Conservation (phyloP, 1,140 invertebrate genomes). For the Lineus longissimus region DNA sequence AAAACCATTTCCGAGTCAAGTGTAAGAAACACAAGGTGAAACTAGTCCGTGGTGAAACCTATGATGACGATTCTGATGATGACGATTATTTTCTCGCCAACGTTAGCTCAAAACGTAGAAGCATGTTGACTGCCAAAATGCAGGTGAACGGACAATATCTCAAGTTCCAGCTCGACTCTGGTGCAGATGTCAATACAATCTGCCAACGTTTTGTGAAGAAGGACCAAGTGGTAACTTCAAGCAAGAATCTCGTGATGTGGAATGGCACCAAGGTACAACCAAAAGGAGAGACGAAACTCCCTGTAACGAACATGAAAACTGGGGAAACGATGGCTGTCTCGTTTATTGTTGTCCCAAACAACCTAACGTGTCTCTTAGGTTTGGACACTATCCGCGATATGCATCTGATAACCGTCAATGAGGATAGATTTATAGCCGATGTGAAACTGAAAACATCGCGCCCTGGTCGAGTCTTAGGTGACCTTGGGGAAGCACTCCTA, state of each 20-base stretch:
- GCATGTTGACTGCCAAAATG: neutral
- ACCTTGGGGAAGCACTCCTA: conserved; percentile 4
- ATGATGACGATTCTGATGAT: neutral
- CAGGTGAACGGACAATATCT: neutral
- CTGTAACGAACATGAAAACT: neutral
- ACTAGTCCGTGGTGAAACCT: neutral
- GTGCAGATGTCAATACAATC: neutral
- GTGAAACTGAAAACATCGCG: no score
- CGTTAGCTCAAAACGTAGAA: neutral
- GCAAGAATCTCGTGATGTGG: neutral
- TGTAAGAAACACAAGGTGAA: conserved; percentile 3
- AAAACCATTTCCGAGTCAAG: conserved; percentile 4
- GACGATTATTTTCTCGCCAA: neutral
- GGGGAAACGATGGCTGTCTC: neutral
- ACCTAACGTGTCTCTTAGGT: neutral
- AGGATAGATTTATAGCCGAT: neutral
- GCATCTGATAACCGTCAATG: conserved; percentile 4
- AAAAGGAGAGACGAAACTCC: neutral
- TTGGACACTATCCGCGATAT: neutral
- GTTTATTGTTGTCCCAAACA: neutral
- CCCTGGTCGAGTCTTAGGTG: neutral
- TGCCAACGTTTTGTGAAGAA: neutral
- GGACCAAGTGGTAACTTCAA: neutral
- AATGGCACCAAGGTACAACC: neutral
- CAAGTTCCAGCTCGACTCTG: neutral